Percentiles rank a stretch among this genome's conserved stretches.
Conservation (phyloP, 2,797 vertebrate genomes). For the Lacerta viridis region DNA sequence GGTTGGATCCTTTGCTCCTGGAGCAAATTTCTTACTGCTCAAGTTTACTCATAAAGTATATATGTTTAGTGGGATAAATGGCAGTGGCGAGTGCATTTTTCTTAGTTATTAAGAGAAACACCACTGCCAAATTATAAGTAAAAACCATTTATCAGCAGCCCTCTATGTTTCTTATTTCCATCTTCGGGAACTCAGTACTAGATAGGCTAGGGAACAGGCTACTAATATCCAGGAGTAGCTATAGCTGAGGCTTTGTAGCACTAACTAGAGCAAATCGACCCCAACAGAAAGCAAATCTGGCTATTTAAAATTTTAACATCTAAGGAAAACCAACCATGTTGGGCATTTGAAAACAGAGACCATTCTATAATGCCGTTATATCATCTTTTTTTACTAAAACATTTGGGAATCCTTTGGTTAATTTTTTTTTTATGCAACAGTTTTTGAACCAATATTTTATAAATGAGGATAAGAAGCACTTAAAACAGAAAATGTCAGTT, state of each 20-base stretch:
- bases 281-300: constrained; percentile 42
- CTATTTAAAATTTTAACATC: constrained; percentile 4
- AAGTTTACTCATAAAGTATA: background rate
- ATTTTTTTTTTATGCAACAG: background rate
- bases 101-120: background rate
- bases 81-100: background rate
- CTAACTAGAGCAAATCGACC: constrained; percentile 38
- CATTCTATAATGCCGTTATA: background rate
- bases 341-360: background rate
- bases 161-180: constrained; percentile 51
- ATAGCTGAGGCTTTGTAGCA: constrained; percentile 54
- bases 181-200: background rate
- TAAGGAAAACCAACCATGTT: constrained; percentile 27
- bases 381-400: constrained; percentile 20
- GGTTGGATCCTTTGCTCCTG: background rate
- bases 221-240: constrained; percentile 50
- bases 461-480: constrained; percentile 3
- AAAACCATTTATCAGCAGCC: background rate
- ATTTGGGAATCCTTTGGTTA: background rate
- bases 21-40: background rate
- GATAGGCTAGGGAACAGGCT: constrained; percentile 49
- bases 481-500: constrained; percentile 53
- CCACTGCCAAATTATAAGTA: background rate
- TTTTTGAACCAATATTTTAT: constrained; percentile 36
- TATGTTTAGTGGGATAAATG: background rate